These are phyloP conservation scores for Dasysyrphus tricinctus DNA, from an alignment of 2,888 invertebrate genomes.

Conservation along the genomic window DNA sequence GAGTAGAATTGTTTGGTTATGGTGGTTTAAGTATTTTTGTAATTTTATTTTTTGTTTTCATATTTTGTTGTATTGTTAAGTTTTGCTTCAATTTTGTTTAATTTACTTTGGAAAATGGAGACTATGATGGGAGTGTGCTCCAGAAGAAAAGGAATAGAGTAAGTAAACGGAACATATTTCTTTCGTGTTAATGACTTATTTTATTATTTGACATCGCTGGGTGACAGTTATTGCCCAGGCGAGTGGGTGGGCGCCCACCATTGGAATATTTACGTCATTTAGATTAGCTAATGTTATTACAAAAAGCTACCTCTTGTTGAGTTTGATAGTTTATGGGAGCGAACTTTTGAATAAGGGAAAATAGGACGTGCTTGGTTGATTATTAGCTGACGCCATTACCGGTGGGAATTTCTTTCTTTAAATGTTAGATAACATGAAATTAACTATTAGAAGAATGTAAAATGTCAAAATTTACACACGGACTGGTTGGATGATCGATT, in stretches of 20 bases:
- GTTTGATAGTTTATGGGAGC: conserved; percentile 68
- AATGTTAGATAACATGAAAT: conserved; percentile 37
- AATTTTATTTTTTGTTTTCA: conserved; percentile 1
- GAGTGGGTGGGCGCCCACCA: conserved; percentile 47
- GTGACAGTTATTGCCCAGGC: conserved; percentile 71
- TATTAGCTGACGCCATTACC: conserved; percentile 64
- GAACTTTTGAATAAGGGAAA: conserved; percentile 33
- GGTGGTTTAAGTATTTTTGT: conserved; percentile 16
- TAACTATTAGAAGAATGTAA: conserved; percentile 6
- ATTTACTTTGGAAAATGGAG: conserved; percentile 48
- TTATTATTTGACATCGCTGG: conserved; percentile 72
- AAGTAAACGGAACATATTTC: conserved; percentile 74
- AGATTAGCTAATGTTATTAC: conserved; percentile 72
- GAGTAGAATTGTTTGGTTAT: background rate
- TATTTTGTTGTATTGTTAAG: conserved; percentile 44
- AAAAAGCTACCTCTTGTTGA: conserved; percentile 71
- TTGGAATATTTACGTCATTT: conserved; percentile 60
- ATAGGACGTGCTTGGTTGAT: conserved; percentile 63
- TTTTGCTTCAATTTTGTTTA: conserved; percentile 63
- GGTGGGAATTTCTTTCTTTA: conserved; percentile 59
- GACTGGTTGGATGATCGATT: conserved; percentile 17
- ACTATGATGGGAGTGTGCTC: conserved; percentile 9
- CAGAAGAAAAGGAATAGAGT: conserved; percentile 39
- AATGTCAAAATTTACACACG: conserved; percentile 20
- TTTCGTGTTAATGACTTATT: conserved; percentile 75